Evolutionary conservation across 2,888 invertebrate genomes (phyloP), one percentile per base, ranked within the genome.

Genomic region (Harpagoxenus sublaevis): DNA sequence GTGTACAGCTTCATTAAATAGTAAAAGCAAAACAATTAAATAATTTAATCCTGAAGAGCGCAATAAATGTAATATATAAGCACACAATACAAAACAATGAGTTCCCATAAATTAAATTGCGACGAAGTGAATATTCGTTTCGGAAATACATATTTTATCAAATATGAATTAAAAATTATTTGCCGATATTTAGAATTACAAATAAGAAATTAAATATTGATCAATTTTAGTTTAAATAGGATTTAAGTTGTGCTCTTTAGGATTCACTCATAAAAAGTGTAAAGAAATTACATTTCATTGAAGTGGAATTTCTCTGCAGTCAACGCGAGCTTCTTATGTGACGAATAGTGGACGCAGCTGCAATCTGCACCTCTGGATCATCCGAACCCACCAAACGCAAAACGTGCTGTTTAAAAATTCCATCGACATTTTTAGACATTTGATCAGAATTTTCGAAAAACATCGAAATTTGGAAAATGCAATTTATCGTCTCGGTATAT

Each of bases 321-420:
- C 39, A 98, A 95, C 0, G 98, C 98, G 70, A 98, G 95, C 94
- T 98, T 97, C 60, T 96, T 84, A 99, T 99, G 94, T 99, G 99
- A 87, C 98, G 97, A 55, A 99, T 96, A 89, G 99, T 99, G 1
- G 98, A 98, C 6, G 99, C 99, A 0, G 99, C 98, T 0, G 99
- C 98, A 93, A 99, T 97, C 95, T 99, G 99, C 18, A 99, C 96
- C 66, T 97, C 97, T 79, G 97, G 97, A 93, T 99, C 98, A 79
- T 97, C 97, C 0, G 98, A 98, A 0, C 98, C 98, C 73, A 99
- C 98, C 87, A 98, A 97, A 93, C 97, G 97, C 92, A 99, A 95
- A 35, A 99, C 96, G 91, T 98, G 98, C 95, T 98, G 97, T 4
- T 65, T 42, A 0, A 51, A 79, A 79, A 48, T 70, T 31, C 12